These are phyloP conservation scores for Eublepharis macularius DNA, from an alignment of 2,113 vertebrate species.

Conservation along the genomic window DNA sequence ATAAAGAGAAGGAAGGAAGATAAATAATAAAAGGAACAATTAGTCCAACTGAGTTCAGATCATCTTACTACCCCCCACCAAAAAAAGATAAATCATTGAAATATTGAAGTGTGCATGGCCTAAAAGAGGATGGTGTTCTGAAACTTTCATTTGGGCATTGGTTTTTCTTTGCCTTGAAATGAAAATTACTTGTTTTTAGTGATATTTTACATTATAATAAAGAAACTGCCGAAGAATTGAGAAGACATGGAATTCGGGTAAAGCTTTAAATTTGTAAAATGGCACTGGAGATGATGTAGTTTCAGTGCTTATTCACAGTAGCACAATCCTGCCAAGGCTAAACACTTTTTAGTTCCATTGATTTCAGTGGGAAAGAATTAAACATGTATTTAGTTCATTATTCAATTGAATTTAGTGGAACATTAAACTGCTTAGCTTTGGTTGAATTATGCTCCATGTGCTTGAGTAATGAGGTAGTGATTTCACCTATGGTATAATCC, in stretches of 20 bases:
- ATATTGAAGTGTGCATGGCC: neutral
- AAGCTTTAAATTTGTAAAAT: slow-evolving; percentile 18
- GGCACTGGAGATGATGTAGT: slow-evolving; percentile 24
- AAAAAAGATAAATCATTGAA: neutral
- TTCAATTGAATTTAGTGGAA: neutral
- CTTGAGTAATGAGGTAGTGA: slow-evolving; percentile 24
- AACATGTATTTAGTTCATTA: neutral
- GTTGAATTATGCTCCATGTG: neutral
- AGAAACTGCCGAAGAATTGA: slow-evolving; percentile 26
- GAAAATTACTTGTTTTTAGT: neutral
- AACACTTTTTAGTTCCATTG: neutral
- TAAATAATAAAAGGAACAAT: slow-evolving; percentile 16
- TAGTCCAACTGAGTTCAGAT: neutral
- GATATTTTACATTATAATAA: slow-evolving; percentile 35
- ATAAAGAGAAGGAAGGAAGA: slow-evolving; percentile 53
- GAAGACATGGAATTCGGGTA: slow-evolving; percentile 6
- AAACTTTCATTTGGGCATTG: slow-evolving; percentile 44
- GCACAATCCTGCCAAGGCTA: slow-evolving; percentile 2
- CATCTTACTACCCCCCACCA: neutral
- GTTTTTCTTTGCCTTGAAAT: slow-evolving; percentile 27
- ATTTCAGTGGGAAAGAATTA: neutral
- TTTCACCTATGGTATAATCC: slow-evolving; percentile 27
- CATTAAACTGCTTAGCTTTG: neutral
- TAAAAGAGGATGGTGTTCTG: slow-evolving; percentile 27
- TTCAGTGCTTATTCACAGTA: slow-evolving; percentile 11